Evolutionary conservation across 64 coral and sea anemone species (phyloP).

Genomic region (Stichodactyla helianthus): DNA sequence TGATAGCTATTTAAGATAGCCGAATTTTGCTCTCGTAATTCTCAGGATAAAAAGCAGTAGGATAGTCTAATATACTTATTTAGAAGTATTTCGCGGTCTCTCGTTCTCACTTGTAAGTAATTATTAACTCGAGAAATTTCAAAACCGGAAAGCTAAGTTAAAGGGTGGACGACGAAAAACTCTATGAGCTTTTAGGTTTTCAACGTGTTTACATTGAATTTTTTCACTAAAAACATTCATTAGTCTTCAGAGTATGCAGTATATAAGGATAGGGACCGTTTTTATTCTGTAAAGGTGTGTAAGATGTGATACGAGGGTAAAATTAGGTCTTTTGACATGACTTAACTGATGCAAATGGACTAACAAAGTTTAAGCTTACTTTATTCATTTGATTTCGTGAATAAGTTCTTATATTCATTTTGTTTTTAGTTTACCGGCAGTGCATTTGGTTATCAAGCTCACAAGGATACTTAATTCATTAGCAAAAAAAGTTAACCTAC

Average conservation of each 20-base stretch:
- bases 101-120: neutral
- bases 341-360: no score
- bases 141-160: neutral
- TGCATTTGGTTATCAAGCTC: neutral
- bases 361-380: neutral
- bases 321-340: neutral
- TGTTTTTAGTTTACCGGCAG: neutral
- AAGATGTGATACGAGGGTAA: neutral
- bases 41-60: neutral
- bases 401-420: no score
- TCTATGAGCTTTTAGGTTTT: neutral
- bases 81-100: neutral
- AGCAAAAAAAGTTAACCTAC: no score
- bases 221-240: neutral
- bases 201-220: neutral
- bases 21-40: neutral
- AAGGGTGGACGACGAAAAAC: neutral
- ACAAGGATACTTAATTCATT: no score
- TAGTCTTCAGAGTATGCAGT: neutral
- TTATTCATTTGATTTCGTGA: neutral
- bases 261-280: neutral
- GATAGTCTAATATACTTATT: neutral
- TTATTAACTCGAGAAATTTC: neutral
- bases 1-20: neutral
- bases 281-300: neutral